Evolutionary conservation across 2,113 vertebrate genomes (phyloP).

Genomic region (Xiphias gladius): DNA sequence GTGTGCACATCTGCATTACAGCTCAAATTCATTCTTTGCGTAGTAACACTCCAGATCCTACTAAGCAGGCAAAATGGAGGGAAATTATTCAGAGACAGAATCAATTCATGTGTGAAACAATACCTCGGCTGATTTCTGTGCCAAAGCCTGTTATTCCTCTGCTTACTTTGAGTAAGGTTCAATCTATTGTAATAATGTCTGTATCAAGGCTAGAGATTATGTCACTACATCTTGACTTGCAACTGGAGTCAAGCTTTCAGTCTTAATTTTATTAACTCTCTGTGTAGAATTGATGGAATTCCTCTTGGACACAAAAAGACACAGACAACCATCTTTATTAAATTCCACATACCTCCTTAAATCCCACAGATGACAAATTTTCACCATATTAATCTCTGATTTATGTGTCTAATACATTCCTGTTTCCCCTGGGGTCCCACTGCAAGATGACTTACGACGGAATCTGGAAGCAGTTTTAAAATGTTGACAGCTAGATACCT

Average conservation of each 20-base stretch:
- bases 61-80: neutral
- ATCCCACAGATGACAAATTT: constrained; percentile 53
- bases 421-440: constrained; percentile 19
- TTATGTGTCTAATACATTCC: constrained; percentile 40
- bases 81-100: neutral
- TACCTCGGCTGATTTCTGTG: neutral
- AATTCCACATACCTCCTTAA: constrained; percentile 43
- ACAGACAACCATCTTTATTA: constrained; percentile 40
- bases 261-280: neutral
- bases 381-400: constrained; percentile 30
- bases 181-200: neutral
- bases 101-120: constrained; percentile 7
- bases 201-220: neutral
- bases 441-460: constrained; percentile 41
- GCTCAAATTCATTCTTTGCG: neutral
- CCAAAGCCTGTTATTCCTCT: neutral
- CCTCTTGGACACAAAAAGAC: constrained; percentile 3
- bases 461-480: constrained; percentile 48
- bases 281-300: constrained; percentile 2
- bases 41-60: neutral
- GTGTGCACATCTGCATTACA: neutral
- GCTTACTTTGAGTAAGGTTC: neutral
- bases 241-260: neutral
- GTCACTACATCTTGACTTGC: neutral
- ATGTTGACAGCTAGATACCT: constrained; percentile 22